Conservation (phyloP, 2,888 invertebrate species). For the Nomada ruficornis region DNA sequence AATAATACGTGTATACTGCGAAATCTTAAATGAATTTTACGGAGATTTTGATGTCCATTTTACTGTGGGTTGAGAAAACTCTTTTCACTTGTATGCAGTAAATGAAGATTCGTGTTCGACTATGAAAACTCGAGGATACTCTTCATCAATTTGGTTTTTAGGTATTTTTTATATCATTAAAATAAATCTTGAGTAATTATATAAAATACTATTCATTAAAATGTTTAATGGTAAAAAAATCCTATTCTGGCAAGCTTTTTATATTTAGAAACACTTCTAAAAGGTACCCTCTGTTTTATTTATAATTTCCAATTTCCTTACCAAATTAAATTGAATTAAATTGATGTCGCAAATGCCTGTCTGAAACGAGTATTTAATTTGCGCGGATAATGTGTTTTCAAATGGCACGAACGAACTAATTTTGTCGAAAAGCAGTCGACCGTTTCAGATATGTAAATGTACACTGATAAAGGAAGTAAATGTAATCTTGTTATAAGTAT, state of each 20-base stretch:
- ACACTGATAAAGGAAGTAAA: neutral
- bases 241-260: neutral
- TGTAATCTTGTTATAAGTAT: slow-evolving; percentile 4
- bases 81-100: too few species aligned
- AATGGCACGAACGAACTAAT: neutral
- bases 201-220: too few species aligned
- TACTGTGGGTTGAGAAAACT: too few species aligned
- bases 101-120: neutral
- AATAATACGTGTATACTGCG: too few species aligned
- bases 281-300: too few species aligned
- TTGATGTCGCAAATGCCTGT: neutral
- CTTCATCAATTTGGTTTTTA: slow-evolving; percentile 20
- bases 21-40: too few species aligned
- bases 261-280: too few species aligned
- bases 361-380: neutral
- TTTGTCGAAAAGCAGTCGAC: neutral
- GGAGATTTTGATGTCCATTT: too few species aligned
- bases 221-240: too few species aligned
- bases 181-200: slow-evolving; percentile 9
- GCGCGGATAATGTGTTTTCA: neutral
- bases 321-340: too few species aligned
- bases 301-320: too few species aligned
- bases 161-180: slow-evolving; percentile 14
- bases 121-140: slow-evolving; percentile 12
- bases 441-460: slow-evolving; percentile 2